Evolutionary conservation across 2,113 vertebrate genomes (phyloP), one percentile per base, ranked within the genome.

Genomic region (Hyaena hyaena): DNA sequence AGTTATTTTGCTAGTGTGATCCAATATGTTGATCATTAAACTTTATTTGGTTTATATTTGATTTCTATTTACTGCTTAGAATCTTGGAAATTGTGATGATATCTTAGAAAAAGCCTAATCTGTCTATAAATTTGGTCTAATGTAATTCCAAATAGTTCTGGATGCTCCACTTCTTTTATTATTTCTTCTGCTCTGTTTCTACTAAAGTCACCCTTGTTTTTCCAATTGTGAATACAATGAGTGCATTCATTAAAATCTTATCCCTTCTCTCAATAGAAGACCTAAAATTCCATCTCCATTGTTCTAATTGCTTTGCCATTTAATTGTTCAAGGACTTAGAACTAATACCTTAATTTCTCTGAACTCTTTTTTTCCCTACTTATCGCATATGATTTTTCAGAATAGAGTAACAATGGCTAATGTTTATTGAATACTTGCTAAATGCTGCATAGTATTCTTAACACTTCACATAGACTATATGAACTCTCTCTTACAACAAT

Each of bases 1-100:
- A 92, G 66, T 31, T 93, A 43, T 93, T 97, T 97, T 88, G 8
- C 39, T 69, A 80, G 5, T 63, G 7, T 71, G 8, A 33, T 92
- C 39, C 31, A 79, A 65, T 10, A 45, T 91, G 15, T 1, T 48
- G 2, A 88, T 79, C 63, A 4, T 43, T 69, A 53, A 88, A 77
- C 5, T 12, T 79, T 73, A 69, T 39, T 74, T 87, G 63, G 28
- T 80, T 91, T 66, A 66, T 45, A 88, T 95, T 85, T 95, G 10
- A 50, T 87, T 66, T 69, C 2, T 69, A 16, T 79, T 85, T 8
- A 76, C 39, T 93, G 23, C 7, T 71, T 80, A 17, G 83, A 92
- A 43, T 2, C 16, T 63, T 88, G 68, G 26, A 50, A 39, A 58
- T 69, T 33, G 12, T 53, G n/a, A 63, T 58, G 1, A 39, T 61